Evolutionary conservation across 2,888 invertebrate species (phyloP).

Genomic region (Clusia tigrina): DNA sequence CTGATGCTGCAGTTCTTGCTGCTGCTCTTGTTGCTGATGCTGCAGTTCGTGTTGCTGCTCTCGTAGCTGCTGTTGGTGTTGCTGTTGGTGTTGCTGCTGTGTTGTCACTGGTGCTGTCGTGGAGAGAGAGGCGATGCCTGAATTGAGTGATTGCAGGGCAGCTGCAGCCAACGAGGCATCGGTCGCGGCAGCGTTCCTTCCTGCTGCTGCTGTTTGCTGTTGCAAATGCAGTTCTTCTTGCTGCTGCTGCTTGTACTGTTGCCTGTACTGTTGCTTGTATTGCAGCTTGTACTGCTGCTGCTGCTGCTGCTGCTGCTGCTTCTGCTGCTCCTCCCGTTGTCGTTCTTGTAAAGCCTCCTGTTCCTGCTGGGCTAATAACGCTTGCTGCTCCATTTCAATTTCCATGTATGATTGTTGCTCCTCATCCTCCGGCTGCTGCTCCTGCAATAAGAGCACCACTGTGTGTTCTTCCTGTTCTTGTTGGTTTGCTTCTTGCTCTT

Average conservation of each 20-base stretch:
- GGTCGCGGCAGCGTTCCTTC: constrained; percentile 16
- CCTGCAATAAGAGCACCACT: too few relatives aligned
- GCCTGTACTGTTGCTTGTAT: constrained; percentile 33
- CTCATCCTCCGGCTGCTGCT: too few relatives aligned
- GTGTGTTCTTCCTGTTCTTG: too few relatives aligned
- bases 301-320: constrained; percentile 33
- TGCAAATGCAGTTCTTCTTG: background rate
- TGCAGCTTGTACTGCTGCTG: constrained; percentile 41
- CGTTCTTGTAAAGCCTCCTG: constrained; percentile 21
- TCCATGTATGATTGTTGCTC: too few relatives aligned
- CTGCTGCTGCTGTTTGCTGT: constrained; percentile 11
- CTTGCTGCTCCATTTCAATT: too few relatives aligned
- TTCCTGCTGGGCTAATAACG: constrained; percentile 32
- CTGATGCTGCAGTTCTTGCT: constrained; percentile 15
- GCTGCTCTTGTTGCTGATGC: constrained; percentile 8
- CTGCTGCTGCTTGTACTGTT: constrained; percentile 27
- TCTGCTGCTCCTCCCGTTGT: constrained; percentile 28
- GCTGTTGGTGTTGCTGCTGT: constrained; percentile 25
- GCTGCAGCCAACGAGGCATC: too few relatives aligned
- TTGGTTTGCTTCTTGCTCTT: too few relatives aligned
- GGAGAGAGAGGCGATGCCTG: too few relatives aligned
- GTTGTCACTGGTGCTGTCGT: too few relatives aligned
- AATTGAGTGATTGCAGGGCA: too few relatives aligned
- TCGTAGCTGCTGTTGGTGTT: constrained; percentile 25
- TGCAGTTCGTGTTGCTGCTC: constrained; percentile 11